Base-by-base conservation (phyloP, 2,797 vertebrate species). In the Myotis planiceps region DNA sequence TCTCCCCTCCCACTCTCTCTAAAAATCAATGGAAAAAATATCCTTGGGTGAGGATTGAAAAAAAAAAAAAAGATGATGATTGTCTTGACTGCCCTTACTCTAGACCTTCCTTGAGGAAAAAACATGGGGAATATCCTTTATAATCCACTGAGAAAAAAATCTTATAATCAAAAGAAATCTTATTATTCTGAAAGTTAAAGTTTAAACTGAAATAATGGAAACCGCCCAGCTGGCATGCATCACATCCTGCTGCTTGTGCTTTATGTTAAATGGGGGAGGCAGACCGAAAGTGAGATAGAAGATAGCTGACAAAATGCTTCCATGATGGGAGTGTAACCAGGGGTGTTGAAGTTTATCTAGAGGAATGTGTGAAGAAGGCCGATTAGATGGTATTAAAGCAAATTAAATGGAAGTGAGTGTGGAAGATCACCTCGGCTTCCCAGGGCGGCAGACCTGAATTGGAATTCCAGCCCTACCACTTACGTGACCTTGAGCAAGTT, bases 361-460 rank as follows among this genome's bases (percentile, higher is more conserved):
- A 97, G 83, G 92, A 90, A 86, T 75, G 74, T 71, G 34, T 66
- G 82, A 71, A 79, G 96, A 74, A 92, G 88, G 45, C 85, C 29
- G 80, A 79, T 92, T 49, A 94, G 90, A 68, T 66, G 63, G 71
- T 45, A 90, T 71, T 95, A 88, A 79, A 88, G 51, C 81, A 96
- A 95, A 76, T 94, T 97, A 93, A 75, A 34, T 34, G 5, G 71
- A 45, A 80, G 29, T 60, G 60, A 60, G 23, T 55, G 8, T 9
- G 21, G 58, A 88, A 63, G 58, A 88, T 69, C 69, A 63, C 76
- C 68, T 32, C 2, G n/a, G 18, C 66, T 23, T 23, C 83, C 51
- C 86, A 86, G 29, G 66, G 34, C 45, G 2, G 13, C 55, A 18
- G 80, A 58, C 27, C 18, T 25, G 66, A 29, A 75, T 71, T 81